These are phyloP conservation scores for Isichthys henryi DNA, from an alignment of 2,113 vertebrate species.

Conservation along the genomic window DNA sequence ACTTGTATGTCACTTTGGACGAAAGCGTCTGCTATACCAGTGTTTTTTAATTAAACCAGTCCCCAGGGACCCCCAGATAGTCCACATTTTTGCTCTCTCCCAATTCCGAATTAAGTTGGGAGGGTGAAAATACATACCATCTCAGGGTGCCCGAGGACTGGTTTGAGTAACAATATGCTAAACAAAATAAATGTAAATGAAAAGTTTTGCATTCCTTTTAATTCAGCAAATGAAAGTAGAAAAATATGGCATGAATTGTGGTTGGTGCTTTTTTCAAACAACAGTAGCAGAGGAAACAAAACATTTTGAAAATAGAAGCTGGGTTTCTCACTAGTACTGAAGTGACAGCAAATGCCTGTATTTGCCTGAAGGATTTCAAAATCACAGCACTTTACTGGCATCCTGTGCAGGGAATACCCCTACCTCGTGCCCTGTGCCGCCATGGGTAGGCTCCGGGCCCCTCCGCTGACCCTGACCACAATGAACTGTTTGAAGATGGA, in stretches of 20 bases:
- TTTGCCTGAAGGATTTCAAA: background rate
- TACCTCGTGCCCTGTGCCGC: background rate
- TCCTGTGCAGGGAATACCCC: background rate
- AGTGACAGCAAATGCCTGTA: background rate
- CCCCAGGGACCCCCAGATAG: background rate
- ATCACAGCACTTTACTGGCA: background rate
- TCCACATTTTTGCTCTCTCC: background rate
- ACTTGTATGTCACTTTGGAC: background rate
- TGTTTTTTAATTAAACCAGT: background rate
- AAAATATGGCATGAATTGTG: background rate
- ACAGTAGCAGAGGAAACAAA: background rate
- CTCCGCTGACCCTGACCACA: background rate
- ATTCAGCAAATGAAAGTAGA: background rate
- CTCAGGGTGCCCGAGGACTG: background rate
- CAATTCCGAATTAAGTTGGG: background rate
- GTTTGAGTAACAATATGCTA: background rate
- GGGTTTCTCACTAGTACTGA: background rate
- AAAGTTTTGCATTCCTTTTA: background rate
- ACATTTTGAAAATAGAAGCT: background rate
- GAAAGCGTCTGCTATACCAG: background rate
- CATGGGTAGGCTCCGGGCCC: background rate
- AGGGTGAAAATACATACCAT: background rate
- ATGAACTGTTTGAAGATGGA: background rate
- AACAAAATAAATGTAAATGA: background rate
- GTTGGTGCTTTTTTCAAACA: background rate